Base-by-base conservation (phyloP, 1,140 invertebrate genomes). In the roundworm (Caenorhabditis elegans) region DNA sequence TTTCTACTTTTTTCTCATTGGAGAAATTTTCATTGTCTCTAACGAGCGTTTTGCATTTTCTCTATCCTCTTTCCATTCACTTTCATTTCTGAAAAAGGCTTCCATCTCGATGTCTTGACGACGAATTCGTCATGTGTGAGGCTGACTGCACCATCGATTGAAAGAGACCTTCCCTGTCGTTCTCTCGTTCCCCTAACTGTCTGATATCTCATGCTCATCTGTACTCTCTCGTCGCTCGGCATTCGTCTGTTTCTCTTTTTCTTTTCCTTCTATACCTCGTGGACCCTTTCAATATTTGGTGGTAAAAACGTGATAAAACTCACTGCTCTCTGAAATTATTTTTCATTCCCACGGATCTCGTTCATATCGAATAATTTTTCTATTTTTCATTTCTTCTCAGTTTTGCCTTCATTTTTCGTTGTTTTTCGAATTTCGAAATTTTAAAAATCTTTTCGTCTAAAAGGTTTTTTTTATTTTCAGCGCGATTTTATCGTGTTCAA, bases 231-330 rank as follows among this genome's bases (percentile, higher is more conserved):
- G 3, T 15, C 5, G 11, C 60, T 6, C 10, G n/a, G n/a, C 60
- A 28, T 31, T 70, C n/a, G 60, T 70, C 60, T 70, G 60, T 70
- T 70, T 70, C 60, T 70, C 60, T 31, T 70, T 70, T 34, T 39
- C 60, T 70, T 70, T 60, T 28, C 10, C n/a, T 11, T 70, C 13
- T 17, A 22, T 39, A 39, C 60, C 31, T 70, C 60, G 60, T 39
- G 60, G n/a, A 39, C 60, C n/a, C 19, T 2, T 55, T 55, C 19
- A 43, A 15, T 26, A 13, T 28, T 24, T 26, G 6, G 19, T 26
- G 22, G 15, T 26, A 55, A 19, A 43, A 15, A 15, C 39, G 15
- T 24, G 51, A 55, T 6, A 55, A 24, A 24, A 55, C 22, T 55
- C 10, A 11, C 34, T 31, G 13, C 13, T 15, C 10, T 60, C n/a